These are phyloP conservation scores for Nowickia ferox DNA, from an alignment of 2,888 invertebrate species.

Conservation along the genomic window DNA sequence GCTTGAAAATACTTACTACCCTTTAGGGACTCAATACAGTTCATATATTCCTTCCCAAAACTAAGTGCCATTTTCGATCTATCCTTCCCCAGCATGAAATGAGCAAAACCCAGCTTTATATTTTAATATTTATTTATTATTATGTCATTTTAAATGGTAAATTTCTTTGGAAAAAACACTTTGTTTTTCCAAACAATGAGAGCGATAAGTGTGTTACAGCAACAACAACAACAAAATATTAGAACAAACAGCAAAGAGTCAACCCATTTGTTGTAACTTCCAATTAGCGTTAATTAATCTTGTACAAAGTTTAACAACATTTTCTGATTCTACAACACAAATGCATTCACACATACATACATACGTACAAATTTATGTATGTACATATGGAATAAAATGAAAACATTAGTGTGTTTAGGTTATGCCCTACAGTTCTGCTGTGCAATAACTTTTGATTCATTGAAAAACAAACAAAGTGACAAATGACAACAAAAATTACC, in stretches of 20 bases:
- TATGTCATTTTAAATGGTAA: neutral
- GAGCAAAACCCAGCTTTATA: neutral
- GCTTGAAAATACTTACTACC: no score
- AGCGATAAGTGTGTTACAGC: neutral
- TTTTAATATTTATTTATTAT: slow-evolving; percentile 4
- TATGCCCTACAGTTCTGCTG: neutral
- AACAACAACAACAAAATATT: neutral
- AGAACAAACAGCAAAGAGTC: neutral
- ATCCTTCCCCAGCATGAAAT: no score
- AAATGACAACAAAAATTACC: no score
- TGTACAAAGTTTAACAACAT: slow-evolving; percentile 42
- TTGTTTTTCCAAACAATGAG: neutral
- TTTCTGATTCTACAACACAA: slow-evolving; percentile 1
- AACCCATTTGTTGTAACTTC: slow-evolving; percentile 59
- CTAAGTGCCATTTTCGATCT: no score
- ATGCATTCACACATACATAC: neutral
- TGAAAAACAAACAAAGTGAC: no score
- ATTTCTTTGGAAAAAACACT: neutral
- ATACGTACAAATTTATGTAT: neutral
- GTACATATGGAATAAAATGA: neutral
- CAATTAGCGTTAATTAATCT: slow-evolving; percentile 64
- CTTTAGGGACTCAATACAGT: no score
- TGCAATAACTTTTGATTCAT: no score
- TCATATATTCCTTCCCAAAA: no score
- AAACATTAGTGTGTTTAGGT: neutral